Evolutionary conservation across 1,140 invertebrate species (phyloP), one percentile per base, ranked within the genome.

Genomic region (Oreohelix idahoensis): DNA sequence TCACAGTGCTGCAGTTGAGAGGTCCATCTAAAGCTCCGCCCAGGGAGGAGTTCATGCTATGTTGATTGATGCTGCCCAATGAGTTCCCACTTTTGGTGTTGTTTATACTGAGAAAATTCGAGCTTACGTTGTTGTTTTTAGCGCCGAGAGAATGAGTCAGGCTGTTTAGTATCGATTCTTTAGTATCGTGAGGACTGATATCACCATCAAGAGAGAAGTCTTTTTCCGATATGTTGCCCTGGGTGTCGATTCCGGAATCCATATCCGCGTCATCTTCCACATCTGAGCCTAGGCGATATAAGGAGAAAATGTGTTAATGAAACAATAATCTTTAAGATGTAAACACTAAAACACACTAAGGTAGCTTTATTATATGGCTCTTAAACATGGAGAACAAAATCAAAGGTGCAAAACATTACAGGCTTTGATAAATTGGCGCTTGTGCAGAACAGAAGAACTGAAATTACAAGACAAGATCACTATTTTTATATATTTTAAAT

Each of bases 241-340:
- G 89, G 32, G 86, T 87, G 71, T 90, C 89, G 77, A 87, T 86
- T 5, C 87, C 87, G 70, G 84, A 89, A 71, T 92, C 90, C 51
- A 90, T 84, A 66, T 90, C 89, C 49, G 87, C 87, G 53, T 90
- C 89, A 84, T 91, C 90, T 75, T 91, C 86, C 73, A 88, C 78
- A 84, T 89, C 94, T 89, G 93, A 90, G 51, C 87, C 89, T 87
- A 84, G 23, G 77, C n/a, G n/a, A n/a, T 45, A 15, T 5, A 58
- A 45, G 42, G 15, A 45, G 15, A 58, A 58, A 58, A n/a, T 11
- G 20, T 45, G 42, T 45, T 45, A 45, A 45, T 45, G 15, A 45
- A 45, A 45, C 42, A 45, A 45, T 15, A n/a, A n/a, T n/a, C n/a
- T n/a, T n/a, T n/a, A n/a, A n/a, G n/a, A n/a, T n/a, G n/a, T n/a